phyloP scores from a whole-genome alignment of 2,888 invertebrate genomes.

The Automeris io region DNA sequence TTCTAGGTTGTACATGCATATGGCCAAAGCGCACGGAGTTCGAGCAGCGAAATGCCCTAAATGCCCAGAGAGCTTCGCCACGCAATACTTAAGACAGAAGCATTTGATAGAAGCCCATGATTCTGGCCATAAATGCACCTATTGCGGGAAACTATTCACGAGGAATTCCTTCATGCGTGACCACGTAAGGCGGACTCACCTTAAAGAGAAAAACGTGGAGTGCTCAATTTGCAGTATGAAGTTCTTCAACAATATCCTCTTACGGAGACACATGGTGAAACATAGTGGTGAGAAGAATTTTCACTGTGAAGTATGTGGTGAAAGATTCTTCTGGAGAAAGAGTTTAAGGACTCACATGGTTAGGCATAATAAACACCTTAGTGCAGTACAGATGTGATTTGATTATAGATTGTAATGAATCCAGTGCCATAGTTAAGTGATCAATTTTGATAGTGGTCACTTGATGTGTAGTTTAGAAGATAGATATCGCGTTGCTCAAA shows the following conservation, averaged over 20 bases:
- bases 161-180: constrained; percentile 60
- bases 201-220: constrained; percentile 65
- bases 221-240: constrained; percentile 64
- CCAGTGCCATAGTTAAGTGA: not conserved
- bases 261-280: constrained; percentile 62
- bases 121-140: constrained; percentile 60
- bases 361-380: constrained; percentile 47
- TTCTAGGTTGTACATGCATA: constrained; percentile 64
- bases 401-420: constrained; percentile 1
- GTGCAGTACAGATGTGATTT: constrained; percentile 24
- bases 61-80: constrained; percentile 65
- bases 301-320: constrained; percentile 78
- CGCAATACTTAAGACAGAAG: constrained; percentile 69
- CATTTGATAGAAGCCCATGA: constrained; percentile 74
- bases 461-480: no score
- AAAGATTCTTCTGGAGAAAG: constrained; percentile 78
- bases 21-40: constrained; percentile 63
- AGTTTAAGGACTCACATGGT: constrained; percentile 77
- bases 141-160: constrained; percentile 61
- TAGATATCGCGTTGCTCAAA: no score
- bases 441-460: no score
- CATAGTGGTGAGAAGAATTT: constrained; percentile 74
- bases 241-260: constrained; percentile 62
- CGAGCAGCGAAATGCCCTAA: constrained; percentile 65
- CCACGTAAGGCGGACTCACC: constrained; percentile 58